Evolutionary conservation across 2,113 vertebrate species (phyloP).

Genomic region (Rhinolophus ferrumequinum): DNA sequence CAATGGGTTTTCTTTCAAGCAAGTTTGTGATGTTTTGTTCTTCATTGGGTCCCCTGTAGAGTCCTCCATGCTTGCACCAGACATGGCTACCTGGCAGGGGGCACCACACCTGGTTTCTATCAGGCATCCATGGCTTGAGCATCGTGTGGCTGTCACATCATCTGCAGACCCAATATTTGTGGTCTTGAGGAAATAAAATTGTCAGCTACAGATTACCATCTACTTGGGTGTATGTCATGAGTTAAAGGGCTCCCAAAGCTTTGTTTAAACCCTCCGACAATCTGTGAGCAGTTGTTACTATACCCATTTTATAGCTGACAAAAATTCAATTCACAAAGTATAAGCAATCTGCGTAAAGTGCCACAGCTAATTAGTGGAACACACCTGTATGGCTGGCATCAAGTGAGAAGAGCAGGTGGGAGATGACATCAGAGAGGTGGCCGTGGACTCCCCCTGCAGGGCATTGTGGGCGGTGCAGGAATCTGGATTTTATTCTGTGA

Average conservation of each 20-base stretch:
- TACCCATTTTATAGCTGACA: not conserved
- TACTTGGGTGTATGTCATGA: no score
- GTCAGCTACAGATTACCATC: no score
- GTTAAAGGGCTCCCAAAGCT: not conserved
- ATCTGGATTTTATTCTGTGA: not conserved
- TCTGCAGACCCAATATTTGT: not conserved
- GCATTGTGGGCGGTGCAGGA: not conserved
- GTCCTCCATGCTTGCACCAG: not conserved
- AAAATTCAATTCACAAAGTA: not conserved
- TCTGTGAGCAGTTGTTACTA: not conserved
- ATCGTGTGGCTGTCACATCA: accelerated
- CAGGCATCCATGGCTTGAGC: accelerated
- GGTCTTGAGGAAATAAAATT: not conserved
- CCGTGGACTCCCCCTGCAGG: not conserved
- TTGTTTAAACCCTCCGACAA: no score
- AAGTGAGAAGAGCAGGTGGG: no score
- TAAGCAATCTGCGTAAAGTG: accelerated
- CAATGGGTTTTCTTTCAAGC: not conserved
- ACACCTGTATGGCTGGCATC: no score
- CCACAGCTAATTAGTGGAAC: not conserved
- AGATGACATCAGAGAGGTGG: not conserved
- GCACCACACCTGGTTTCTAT: accelerated
- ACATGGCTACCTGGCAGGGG: accelerated
- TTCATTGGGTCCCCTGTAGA: not conserved
- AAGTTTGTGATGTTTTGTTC: no score